Evolutionary conservation across 2,888 invertebrate genomes (phyloP).

Genomic region (Shargacucullia verbasci): DNA sequence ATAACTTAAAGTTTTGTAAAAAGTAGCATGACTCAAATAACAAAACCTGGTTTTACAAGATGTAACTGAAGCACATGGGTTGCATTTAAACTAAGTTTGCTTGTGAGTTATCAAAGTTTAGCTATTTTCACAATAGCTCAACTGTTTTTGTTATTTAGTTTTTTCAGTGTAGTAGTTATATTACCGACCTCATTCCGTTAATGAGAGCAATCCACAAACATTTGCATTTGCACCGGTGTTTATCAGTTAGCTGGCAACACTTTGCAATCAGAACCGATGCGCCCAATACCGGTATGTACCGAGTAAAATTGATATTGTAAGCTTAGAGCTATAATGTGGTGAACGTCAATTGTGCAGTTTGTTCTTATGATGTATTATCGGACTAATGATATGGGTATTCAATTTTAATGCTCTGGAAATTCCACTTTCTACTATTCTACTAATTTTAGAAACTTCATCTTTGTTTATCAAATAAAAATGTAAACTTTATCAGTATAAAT

Average conservation of each 20-base stretch:
- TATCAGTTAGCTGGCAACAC: slow-evolving; percentile 77
- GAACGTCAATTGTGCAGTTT: slow-evolving; percentile 18
- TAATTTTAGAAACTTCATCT: too few relatives aligned
- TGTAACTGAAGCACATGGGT: too few relatives aligned
- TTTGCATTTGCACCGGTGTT: slow-evolving; percentile 74
- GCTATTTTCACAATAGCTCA: too few relatives aligned
- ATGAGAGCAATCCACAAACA: slow-evolving; percentile 84
- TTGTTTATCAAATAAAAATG: too few relatives aligned
- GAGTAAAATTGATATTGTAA: slow-evolving; percentile 56
- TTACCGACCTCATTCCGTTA: slow-evolving; percentile 80
- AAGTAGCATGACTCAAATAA: too few relatives aligned
- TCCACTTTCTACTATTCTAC: too few relatives aligned
- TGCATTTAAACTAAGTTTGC: too few relatives aligned
- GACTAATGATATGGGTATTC: neutral
- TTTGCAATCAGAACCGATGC: slow-evolving; percentile 77
- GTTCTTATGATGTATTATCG: slow-evolving; percentile 28
- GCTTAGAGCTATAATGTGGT: slow-evolving; percentile 40
- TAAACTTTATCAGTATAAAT: too few relatives aligned
- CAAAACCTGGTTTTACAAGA: too few relatives aligned
- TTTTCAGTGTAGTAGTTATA: slow-evolving; percentile 67
- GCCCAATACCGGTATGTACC: slow-evolving; percentile 57
- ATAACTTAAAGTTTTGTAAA: too few relatives aligned
- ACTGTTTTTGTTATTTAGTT: too few relatives aligned
- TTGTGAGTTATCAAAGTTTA: too few relatives aligned
- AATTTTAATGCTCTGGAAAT: neutral